Evolutionary conservation across 2,888 invertebrate species (phyloP).

Genomic region (Papilio elwesi): DNA sequence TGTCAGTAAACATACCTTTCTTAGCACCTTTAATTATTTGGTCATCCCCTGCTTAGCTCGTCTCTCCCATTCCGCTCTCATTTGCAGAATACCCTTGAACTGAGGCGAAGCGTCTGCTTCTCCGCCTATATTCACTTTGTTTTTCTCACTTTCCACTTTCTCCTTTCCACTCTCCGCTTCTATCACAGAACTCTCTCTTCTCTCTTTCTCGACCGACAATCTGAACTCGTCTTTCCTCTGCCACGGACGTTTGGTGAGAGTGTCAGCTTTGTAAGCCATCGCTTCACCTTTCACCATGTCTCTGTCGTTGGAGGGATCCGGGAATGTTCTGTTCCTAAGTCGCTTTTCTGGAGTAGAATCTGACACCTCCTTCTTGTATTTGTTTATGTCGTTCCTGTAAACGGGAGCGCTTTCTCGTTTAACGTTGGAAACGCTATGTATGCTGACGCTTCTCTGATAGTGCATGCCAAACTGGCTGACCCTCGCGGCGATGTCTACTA

Average conservation of each 20-base stretch:
- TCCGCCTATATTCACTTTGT: slow-evolving; percentile 62
- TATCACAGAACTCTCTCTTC: slow-evolving; percentile 74
- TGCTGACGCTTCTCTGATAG: slow-evolving; percentile 77
- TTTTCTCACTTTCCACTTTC: slow-evolving; percentile 63
- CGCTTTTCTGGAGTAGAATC: slow-evolving; percentile 81
- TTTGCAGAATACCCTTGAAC: slow-evolving; percentile 89
- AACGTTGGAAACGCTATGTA: slow-evolving; percentile 69
- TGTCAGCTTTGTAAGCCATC: slow-evolving; percentile 75
- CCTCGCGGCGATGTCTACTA: slow-evolving; percentile 74
- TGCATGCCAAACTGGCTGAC: slow-evolving; percentile 77
- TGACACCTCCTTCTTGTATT: slow-evolving; percentile 81
- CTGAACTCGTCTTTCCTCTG: slow-evolving; percentile 72
- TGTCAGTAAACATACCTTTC: slow-evolving; percentile 50
- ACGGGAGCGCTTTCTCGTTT: slow-evolving; percentile 77
- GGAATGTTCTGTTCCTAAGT: slow-evolving; percentile 78
- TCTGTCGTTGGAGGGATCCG: slow-evolving; percentile 77
- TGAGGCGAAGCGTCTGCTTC: slow-evolving; percentile 79
- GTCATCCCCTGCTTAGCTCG: slow-evolving; percentile 89
- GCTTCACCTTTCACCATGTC: slow-evolving; percentile 75
- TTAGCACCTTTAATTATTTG: slow-evolving; percentile 82
- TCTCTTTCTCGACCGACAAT: slow-evolving; percentile 68
- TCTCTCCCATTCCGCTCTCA: slow-evolving; percentile 91
- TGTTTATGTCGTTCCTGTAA: slow-evolving; percentile 73
- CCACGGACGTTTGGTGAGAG: slow-evolving; percentile 74
- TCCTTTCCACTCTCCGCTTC: slow-evolving; percentile 69